Evolutionary conservation across 2,888 invertebrate genomes (phyloP).

Genomic region (Malthinus flaveolus): DNA sequence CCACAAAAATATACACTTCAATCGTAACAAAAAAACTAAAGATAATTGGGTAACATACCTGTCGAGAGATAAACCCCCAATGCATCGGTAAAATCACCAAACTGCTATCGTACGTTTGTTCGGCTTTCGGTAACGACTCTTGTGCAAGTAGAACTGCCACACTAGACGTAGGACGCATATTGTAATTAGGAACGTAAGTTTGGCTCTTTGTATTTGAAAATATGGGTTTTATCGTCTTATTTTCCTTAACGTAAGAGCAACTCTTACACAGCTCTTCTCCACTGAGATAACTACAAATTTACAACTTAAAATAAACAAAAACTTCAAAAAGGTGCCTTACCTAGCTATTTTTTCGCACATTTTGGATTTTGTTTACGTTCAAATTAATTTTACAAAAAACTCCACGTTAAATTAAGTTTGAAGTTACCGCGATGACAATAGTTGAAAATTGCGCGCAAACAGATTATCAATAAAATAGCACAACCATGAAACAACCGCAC

Average conservation of each 20-base stretch:
- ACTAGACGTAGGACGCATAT: conserved; percentile 7
- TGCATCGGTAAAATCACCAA: conserved; percentile 11
- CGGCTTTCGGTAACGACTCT: not conserved
- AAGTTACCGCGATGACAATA: no score
- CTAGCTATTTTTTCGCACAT: conserved; percentile 16
- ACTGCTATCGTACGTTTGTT: not conserved
- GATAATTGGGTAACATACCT: no score
- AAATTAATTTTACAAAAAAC: no score
- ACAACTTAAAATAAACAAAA: not conserved
- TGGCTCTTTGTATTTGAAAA: not conserved
- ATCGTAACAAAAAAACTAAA: no score
- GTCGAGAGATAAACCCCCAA: conserved; percentile 10
- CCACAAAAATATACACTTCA: no score
- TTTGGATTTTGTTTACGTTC: no score
- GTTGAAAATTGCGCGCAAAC: no score
- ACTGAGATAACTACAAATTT: conserved; percentile 5
- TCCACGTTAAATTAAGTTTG: no score
- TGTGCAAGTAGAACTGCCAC: conserved; percentile 8
- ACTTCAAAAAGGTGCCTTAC: conserved; percentile 2
- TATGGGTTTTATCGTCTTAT: not conserved
- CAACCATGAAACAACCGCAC: no score
- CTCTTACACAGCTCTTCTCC: not conserved
- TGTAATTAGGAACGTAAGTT: conserved; percentile 3
- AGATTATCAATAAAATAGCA: no score
- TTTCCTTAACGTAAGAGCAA: conserved; percentile 1